Evolutionary conservation across 1,140 invertebrate species (phyloP).

Genomic region (Tetragnatha versicolor): DNA sequence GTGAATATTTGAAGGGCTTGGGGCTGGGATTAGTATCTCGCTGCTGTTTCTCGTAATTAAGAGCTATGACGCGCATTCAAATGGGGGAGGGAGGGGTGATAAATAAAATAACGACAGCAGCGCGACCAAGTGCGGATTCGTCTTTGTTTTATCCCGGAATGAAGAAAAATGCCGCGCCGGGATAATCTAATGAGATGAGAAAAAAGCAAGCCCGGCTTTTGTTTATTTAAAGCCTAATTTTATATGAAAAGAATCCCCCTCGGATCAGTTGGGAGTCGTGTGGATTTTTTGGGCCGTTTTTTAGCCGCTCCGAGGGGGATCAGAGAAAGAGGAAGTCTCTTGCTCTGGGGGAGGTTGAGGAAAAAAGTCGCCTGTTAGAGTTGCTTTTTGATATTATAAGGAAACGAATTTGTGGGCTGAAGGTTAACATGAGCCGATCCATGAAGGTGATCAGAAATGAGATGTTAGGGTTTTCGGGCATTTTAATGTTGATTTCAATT

Average conservation of each 20-base stretch:
- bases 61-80: constrained; percentile 54
- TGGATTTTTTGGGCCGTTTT: neutral
- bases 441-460: no score
- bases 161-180: constrained; percentile 50
- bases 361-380: no score
- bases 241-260: constrained; percentile 37
- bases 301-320: neutral
- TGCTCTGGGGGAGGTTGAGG: no score
- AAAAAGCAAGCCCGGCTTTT: constrained; percentile 39
- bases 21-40: constrained; percentile 42
- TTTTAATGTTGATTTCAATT: no score
- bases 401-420: no score
- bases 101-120: constrained; percentile 51
- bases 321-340: neutral
- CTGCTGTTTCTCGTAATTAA: constrained; percentile 46
- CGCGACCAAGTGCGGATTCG: constrained; percentile 29
- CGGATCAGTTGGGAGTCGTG: constrained; percentile 34
- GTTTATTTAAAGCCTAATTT: constrained; percentile 53
- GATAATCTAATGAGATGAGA: constrained; percentile 52
- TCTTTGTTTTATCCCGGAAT: constrained; percentile 45
- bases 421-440: no score
- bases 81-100: constrained; percentile 49
- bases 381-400: no score
- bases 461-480: no score
- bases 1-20: constrained; percentile 55